Evolutionary conservation across 1,140 invertebrate species (phyloP).

Genomic region (Scaptomyza graminum): DNA sequence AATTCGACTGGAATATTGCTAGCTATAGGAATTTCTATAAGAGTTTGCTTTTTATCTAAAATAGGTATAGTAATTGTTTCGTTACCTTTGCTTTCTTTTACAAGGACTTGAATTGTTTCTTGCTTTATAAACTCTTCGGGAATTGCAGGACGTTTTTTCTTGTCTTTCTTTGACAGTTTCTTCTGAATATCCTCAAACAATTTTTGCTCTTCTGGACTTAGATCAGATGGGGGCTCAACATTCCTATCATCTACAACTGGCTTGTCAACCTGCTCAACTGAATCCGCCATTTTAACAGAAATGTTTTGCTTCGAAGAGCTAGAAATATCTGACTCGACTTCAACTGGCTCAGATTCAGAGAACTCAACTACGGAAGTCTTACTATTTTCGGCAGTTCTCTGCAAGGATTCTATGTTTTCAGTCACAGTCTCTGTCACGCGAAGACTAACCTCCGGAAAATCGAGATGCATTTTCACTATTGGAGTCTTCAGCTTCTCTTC

Average conservation of each 20-base stretch:
- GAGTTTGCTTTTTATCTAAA: slow-evolving; percentile 27
- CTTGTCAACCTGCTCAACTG: slow-evolving; percentile 25
- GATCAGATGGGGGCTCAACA: slow-evolving; percentile 42
- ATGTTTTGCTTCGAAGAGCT: slow-evolving; percentile 6
- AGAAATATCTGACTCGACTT: slow-evolving; percentile 9
- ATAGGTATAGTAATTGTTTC: slow-evolving; percentile 11
- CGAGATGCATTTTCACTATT: slow-evolving; percentile 87
- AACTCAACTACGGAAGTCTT: slow-evolving; percentile 48
- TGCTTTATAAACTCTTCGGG: slow-evolving; percentile 77
- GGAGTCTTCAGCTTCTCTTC: slow-evolving; percentile 88
- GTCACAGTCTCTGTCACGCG: slow-evolving; percentile 80
- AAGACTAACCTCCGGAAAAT: slow-evolving; percentile 82
- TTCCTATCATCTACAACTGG: slow-evolving; percentile 15
- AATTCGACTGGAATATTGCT: slow-evolving; percentile 26
- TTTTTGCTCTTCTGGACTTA: slow-evolving; percentile 71
- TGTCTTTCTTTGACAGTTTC: slow-evolving; percentile 79
- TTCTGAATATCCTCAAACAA: slow-evolving; percentile 81
- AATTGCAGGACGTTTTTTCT: slow-evolving; percentile 77
- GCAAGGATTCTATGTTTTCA: slow-evolving; percentile 68
- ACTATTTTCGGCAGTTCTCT: slow-evolving; percentile 47
- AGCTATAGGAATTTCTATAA: slow-evolving; percentile 27
- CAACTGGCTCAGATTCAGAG: slow-evolving; percentile 34
- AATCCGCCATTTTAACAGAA: background rate
- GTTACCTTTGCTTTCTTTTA: slow-evolving; percentile 47
- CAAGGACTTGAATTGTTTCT: slow-evolving; percentile 53